Evolutionary conservation across 1,140 invertebrate species (phyloP).

Genomic region (Bombus huntii): DNA sequence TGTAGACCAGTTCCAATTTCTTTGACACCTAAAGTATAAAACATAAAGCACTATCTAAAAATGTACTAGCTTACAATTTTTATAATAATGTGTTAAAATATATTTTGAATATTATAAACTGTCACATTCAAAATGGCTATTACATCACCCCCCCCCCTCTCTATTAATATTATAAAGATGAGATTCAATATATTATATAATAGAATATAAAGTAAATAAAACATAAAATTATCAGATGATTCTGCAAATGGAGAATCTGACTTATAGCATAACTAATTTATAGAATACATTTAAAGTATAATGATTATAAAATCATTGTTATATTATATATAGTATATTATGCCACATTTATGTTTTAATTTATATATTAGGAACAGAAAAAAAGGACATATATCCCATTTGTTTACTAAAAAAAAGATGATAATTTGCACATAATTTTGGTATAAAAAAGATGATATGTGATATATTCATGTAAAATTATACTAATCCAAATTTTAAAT

Average conservation of each 20-base stretch:
- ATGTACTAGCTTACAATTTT: background rate
- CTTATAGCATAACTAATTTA: background rate
- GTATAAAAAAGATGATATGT: too few species aligned
- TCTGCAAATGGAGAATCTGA: background rate
- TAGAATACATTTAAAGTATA: background rate
- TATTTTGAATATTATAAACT: background rate
- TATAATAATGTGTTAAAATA: background rate
- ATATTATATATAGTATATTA: background rate
- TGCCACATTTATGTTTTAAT: background rate
- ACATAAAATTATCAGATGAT: background rate
- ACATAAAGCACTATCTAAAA: background rate
- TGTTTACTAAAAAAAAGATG: background rate
- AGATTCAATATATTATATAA: background rate
- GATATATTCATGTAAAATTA: background rate
- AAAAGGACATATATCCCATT: background rate
- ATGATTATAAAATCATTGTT: background rate
- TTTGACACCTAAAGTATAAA: slow-evolving; percentile 71
- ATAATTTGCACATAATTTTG: too few species aligned
- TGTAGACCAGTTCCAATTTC: slow-evolving; percentile 72
- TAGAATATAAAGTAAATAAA: background rate
- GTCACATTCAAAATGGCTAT: background rate
- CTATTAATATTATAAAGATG: background rate
- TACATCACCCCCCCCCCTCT: background rate
- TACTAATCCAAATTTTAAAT: background rate
- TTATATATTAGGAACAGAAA: background rate